These are phyloP conservation scores for Caerostris darwini DNA, from an alignment of 1,140 invertebrate species.

Conservation along the genomic window DNA sequence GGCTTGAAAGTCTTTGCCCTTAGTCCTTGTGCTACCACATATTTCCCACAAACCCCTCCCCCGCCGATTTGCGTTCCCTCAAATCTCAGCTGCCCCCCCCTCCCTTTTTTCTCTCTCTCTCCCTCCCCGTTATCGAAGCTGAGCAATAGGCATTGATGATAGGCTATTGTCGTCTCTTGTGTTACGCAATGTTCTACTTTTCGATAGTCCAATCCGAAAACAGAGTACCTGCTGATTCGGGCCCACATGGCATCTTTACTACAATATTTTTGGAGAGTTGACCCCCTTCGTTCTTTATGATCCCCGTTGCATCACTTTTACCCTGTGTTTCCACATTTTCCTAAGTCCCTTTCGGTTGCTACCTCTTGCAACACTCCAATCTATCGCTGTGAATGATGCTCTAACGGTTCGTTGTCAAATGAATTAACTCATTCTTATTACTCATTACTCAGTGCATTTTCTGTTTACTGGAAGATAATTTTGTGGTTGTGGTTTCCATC, in stretches of 20 bases:
- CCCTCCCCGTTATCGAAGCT: conserved; percentile 36
- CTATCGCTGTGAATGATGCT: background rate
- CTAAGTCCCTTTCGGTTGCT: background rate
- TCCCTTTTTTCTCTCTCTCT: background rate
- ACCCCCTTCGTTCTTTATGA: background rate
- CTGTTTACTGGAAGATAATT: background rate
- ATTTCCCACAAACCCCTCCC: conserved; percentile 75
- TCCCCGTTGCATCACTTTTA: conserved; percentile 18
- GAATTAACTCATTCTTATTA: background rate
- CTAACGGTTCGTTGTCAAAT: background rate
- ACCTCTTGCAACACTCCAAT: background rate
- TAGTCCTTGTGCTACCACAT: conserved; percentile 58
- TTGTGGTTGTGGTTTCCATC: background rate
- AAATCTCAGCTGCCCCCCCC: background rate
- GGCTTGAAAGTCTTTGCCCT: conserved; percentile 53
- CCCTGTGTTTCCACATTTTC: conserved; percentile 47
- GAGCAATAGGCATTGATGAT: conserved; percentile 68
- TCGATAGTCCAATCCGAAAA: conserved; percentile 54
- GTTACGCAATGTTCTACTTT: conserved; percentile 76
- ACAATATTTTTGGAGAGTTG: conserved; percentile 42
- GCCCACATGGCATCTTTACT: conserved; percentile 13
- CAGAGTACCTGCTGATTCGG: conserved; percentile 39
- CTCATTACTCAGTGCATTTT: background rate
- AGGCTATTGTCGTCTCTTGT: conserved; percentile 42
- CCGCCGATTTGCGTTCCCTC: conserved; percentile 58